Evolutionary conservation across 2,797 vertebrate species (phyloP).

Genomic region (Platalea minor): DNA sequence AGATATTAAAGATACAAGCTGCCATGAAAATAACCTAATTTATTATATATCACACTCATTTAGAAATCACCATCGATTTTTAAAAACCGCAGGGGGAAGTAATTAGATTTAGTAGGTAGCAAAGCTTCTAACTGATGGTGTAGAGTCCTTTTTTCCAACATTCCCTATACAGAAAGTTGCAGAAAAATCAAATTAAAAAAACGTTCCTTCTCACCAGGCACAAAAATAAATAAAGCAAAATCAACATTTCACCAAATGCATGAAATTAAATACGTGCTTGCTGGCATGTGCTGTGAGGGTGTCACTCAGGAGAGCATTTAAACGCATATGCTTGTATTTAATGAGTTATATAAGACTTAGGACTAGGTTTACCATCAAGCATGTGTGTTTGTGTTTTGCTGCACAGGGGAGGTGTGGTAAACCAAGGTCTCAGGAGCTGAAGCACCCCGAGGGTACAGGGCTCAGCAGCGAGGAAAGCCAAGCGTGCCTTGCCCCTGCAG

Average conservation of each 20-base stretch:
- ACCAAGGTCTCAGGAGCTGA: neutral
- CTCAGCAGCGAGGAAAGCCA: neutral
- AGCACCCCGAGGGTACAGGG: accelerated
- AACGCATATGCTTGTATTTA: neutral
- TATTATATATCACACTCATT: neutral
- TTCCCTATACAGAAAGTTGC: neutral
- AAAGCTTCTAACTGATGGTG: neutral
- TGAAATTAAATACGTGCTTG: slow-evolving; percentile 21
- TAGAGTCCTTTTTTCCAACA: neutral
- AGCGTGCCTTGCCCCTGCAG: neutral
- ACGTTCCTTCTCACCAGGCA: neutral
- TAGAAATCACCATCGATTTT: neutral
- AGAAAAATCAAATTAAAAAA: neutral
- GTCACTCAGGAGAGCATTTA: slow-evolving; percentile 39
- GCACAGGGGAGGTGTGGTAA: neutral
- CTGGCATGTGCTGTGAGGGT: slow-evolving; percentile 21
- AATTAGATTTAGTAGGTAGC: slow-evolving; percentile 9
- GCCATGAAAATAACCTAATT: neutral
- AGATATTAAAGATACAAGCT: neutral
- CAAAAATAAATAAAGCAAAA: slow-evolving; percentile 44
- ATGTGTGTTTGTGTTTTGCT: neutral
- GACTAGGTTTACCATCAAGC: neutral
- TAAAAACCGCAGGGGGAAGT: neutral
- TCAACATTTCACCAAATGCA: slow-evolving; percentile 2
- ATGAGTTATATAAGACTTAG: neutral